phyloP scores from a whole-genome alignment of 2,113 vertebrate genomes.

The Hiodon alosoides region DNA sequence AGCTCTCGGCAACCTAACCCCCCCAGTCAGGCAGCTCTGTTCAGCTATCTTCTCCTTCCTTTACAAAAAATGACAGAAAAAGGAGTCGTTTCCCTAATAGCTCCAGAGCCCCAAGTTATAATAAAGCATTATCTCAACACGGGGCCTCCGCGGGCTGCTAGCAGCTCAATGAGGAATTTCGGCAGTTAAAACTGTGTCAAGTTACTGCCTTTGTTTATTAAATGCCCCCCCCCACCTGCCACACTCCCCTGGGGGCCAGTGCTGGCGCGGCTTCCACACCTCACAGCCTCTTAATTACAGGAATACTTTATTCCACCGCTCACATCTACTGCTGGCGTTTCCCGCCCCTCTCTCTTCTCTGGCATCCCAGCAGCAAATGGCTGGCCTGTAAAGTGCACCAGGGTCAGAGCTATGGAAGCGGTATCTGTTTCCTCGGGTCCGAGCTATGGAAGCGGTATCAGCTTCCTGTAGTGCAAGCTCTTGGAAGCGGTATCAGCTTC shows the following conservation, averaged over 20 bases:
- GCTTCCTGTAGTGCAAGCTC: too few species aligned
- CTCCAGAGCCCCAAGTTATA: neutral
- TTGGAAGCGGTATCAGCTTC: too few species aligned
- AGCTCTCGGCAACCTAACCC: too few species aligned
- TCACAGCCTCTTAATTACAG: constrained; percentile 28
- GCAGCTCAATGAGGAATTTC: neutral
- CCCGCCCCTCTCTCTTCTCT: neutral
- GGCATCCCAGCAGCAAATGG: too few species aligned
- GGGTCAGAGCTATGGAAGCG: too few species aligned
- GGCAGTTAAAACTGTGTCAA: constrained; percentile 15
- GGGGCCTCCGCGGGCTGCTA: neutral
- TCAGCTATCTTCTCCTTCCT: neutral
- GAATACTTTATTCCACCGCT: constrained; percentile 29
- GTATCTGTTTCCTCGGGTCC: too few species aligned
- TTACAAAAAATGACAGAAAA: too few species aligned
- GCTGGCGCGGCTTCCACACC: constrained; percentile 4
- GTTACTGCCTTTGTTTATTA: constrained; percentile 22
- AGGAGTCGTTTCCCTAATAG: neutral
- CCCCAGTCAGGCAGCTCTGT: too few species aligned
- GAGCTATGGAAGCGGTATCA: too few species aligned
- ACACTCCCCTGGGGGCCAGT: neutral
- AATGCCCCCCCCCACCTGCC: constrained; percentile 1
- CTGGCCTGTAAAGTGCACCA: too few species aligned
- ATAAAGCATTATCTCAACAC: constrained; percentile 3
- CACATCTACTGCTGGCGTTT: constrained; percentile 5